Base-by-base conservation (phyloP, 2,888 invertebrate genomes). In the Deilephila porcellus region DNA sequence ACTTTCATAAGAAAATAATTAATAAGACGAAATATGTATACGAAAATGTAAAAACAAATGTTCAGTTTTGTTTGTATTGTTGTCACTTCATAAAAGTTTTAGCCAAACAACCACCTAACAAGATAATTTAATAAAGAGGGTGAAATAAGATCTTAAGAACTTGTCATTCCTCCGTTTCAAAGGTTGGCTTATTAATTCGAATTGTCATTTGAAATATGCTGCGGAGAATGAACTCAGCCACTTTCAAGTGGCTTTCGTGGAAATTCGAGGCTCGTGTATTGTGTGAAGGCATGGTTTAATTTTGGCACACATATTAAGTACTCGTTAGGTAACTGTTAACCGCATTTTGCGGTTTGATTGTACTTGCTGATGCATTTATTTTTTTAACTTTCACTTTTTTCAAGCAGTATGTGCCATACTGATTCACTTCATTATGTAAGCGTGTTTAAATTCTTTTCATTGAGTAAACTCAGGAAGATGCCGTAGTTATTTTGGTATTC, bases 131-230 rank as follows among this genome's bases (percentile, higher is more conserved):
- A 73, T 73, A 67, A 73, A 76, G 74, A 76, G 77, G 73, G n/a
- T 76, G 73, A 74, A 79, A 80, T 71, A 70, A 74, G 72, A 75
- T 74, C 72, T 37, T 59, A n/a, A 56, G 5, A 14, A 17, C 32
- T 76, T 71, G 73, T 73, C 70, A 72, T 74, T 78, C 63, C 64
- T 74, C 77, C 74, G 75, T 80, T 82, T 75, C 70, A 78, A 80
- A 76, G 60, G 77, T 74, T 74, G 72, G 70, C 76, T 79, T 80
- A 73, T 79, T 79, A 78, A 72, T 75, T 75, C 14, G 29, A 78
- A 80, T 76, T 76, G 75, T 37, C 71, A 74, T 77, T 79, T 74
- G 63, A 73, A 80, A 79, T 74, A 34, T 71, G 72, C 74, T 78
- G 74, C 78, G 75, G 76, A 75, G 71, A 75, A 78, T 76, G 62